These are phyloP conservation scores for Ashinkailepas kermadecensis DNA, from an alignment of 2,888 invertebrate species.

Conservation along the genomic window DNA sequence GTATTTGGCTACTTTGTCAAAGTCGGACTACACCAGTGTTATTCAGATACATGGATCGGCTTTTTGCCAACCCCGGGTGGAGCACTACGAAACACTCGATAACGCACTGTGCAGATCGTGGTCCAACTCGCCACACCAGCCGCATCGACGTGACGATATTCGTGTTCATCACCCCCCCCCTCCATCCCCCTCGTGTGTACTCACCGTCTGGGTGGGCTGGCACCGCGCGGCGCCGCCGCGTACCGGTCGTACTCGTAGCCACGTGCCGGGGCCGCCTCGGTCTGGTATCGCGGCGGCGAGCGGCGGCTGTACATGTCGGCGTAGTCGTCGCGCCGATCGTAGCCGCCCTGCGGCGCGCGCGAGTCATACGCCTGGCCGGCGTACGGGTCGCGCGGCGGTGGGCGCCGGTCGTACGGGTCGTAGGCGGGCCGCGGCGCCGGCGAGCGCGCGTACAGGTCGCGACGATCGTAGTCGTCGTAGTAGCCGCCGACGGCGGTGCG, in stretches of 20 bases:
- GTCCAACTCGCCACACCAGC: too few relatives aligned
- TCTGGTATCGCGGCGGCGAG: conserved; percentile 24
- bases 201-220: conserved; percentile 22
- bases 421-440: conserved; percentile 31
- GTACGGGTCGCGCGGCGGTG: conserved; percentile 30
- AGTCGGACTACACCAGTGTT: too few relatives aligned
- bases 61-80: too few relatives aligned
- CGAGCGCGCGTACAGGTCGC: conserved; percentile 35
- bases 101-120: too few relatives aligned
- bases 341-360: conserved; percentile 31
- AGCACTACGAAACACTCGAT: too few relatives aligned
- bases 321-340: conserved; percentile 33
- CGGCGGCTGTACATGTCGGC: conserved; percentile 32
- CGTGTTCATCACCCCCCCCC: too few relatives aligned
- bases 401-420: conserved; percentile 35
- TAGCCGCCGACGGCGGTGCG: conserved; percentile 30
- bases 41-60: too few relatives aligned
- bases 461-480: conserved; percentile 34
- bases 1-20: too few relatives aligned
- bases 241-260: conserved; percentile 23
- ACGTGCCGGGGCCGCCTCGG: conserved; percentile 11
- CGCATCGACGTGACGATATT: too few relatives aligned
- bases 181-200: not conserved
- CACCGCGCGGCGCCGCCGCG: conserved; percentile 12
- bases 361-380: conserved; percentile 32